These are phyloP conservation scores for mouse (Mus musculus) DNA, from an alignment of 2,113 vertebrate species.

Conservation along the genomic window DNA sequence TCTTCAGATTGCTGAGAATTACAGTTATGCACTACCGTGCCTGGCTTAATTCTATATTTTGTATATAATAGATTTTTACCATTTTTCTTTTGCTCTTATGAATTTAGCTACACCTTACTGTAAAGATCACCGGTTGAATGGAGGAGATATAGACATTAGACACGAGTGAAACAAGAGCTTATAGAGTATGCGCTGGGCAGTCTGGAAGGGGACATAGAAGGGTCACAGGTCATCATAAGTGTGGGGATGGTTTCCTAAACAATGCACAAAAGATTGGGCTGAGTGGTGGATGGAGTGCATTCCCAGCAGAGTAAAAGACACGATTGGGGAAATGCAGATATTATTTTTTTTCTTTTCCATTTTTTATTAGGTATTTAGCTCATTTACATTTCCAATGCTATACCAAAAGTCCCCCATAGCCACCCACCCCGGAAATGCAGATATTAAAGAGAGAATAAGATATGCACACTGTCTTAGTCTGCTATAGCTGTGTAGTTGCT, in stretches of 20 bases:
- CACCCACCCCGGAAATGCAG: not conserved
- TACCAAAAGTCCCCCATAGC: too few relatives aligned
- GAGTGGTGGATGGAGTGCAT: not conserved
- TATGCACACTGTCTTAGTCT: not conserved
- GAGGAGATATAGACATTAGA: not conserved
- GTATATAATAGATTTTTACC: not conserved
- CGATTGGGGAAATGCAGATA: not conserved
- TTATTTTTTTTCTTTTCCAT: too few relatives aligned
- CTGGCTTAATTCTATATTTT: slow-evolving; percentile 30
- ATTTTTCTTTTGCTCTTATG: slow-evolving; percentile 8
- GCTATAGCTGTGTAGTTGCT: not conserved
- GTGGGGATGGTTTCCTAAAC: not conserved
- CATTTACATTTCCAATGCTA: too few relatives aligned
- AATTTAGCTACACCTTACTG: slow-evolving; percentile 13
- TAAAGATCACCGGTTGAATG: not conserved
- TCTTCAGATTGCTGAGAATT: not conserved
- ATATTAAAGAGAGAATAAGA: not conserved
- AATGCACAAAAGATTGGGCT: slow-evolving; percentile 10
- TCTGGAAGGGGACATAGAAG: not conserved
- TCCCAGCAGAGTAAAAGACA: not conserved
- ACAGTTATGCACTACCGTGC: not conserved
- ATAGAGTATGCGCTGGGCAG: not conserved
- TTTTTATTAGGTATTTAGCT: too few relatives aligned
- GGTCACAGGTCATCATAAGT: not conserved
- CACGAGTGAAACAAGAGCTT: slow-evolving; percentile 29